A percentile compares a stretch with the other conserved stretches of the same genome.
Conservation (phyloP, 64 coral and sea anemone genomes). For the Exaiptasia diaphana region DNA sequence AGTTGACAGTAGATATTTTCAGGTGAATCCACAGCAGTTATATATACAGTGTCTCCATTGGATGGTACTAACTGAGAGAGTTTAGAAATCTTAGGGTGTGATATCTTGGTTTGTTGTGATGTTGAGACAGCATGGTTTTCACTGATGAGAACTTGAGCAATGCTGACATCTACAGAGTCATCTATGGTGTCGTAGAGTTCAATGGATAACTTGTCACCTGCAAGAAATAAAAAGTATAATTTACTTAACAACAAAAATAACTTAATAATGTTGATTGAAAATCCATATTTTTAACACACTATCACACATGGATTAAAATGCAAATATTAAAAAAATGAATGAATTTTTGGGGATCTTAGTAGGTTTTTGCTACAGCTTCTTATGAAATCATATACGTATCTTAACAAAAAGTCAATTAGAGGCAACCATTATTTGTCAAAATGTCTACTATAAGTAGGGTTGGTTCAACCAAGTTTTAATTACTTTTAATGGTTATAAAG, state of each 20-base stretch:
- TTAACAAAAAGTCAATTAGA: no score
- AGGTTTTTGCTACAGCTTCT: background rate
- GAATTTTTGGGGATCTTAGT: no score
- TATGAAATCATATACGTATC: no score
- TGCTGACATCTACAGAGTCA: constrained; percentile 24
- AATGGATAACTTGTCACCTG: background rate
- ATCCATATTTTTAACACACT: background rate
- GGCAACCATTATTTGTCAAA: no score
- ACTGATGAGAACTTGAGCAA: constrained; percentile 13
- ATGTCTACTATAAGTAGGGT: no score
- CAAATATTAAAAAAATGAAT: no score
- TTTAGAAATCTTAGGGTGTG: background rate
- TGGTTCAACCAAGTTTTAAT: no score
- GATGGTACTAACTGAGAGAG: background rate
- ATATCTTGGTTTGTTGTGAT: background rate
- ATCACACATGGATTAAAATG: no score
- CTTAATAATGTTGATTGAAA: background rate
- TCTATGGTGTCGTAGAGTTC: constrained; percentile 35
- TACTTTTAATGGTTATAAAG: no score
- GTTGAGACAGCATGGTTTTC: constrained; percentile 6
- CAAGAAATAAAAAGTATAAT: no score
- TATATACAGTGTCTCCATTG: constrained; percentile 20
- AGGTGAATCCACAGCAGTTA: constrained; percentile 48
- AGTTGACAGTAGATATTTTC: constrained; percentile 45
- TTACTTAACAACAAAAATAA: background rate